phyloP scores from a whole-genome alignment of 2,113 vertebrate genomes.

The Microcebus griseorufus region DNA sequence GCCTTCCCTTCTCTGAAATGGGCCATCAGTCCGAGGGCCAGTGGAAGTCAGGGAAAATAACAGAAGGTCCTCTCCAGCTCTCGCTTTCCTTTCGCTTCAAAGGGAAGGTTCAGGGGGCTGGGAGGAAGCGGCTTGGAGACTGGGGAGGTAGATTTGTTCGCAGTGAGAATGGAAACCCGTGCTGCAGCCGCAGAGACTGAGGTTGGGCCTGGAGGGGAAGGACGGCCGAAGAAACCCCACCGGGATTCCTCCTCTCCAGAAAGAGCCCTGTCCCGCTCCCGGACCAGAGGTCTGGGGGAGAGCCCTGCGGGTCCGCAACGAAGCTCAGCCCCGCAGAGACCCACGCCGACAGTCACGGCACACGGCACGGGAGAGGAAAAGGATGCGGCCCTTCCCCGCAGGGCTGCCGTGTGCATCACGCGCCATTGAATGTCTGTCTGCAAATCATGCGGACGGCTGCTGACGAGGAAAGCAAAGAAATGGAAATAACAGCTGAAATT shows the following conservation, averaged over 20 bases:
- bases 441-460: background rate
- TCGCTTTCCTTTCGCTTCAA: background rate
- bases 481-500: background rate
- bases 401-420: no score
- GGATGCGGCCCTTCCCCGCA: background rate
- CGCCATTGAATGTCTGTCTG: background rate
- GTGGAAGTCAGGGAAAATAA: background rate
- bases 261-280: accelerated
- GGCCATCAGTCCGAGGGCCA: background rate
- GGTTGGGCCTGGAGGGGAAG: background rate
- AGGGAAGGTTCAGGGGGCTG: background rate
- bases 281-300: background rate
- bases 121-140: background rate
- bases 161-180: no score
- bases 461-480: background rate
- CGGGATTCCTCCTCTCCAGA: background rate
- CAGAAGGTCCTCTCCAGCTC: background rate
- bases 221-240: background rate
- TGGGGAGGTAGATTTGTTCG: accelerated
- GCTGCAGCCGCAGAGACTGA: background rate
- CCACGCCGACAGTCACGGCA: accelerated
- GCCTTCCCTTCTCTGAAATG: background rate
- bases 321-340: background rate
- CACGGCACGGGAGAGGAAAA: background rate
- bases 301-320: no score